A percentile compares a stretch with the other conserved stretches of the same genome.
phyloP scores from a whole-genome alignment of 2,888 invertebrate genomes.

The Euspilapteryx auroguttella region DNA sequence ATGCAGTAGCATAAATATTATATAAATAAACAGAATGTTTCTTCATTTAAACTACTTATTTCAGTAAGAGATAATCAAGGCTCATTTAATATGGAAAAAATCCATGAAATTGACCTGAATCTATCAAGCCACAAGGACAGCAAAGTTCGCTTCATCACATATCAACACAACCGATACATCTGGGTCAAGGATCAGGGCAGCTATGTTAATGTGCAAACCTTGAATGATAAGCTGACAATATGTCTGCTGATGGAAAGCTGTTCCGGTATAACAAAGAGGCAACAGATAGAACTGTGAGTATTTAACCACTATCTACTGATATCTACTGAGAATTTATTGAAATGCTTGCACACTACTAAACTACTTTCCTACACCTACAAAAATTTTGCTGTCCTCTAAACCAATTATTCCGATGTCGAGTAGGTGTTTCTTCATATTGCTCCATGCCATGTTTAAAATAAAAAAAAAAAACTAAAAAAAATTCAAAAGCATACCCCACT shows the following conservation, averaged over 20 bases:
- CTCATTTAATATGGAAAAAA: slow-evolving; percentile 35
- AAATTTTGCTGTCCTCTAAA: too few relatives aligned
- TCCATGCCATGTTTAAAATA: too few relatives aligned
- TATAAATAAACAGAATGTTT: too few relatives aligned
- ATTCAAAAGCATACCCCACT: too few relatives aligned
- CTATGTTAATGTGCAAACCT: slow-evolving; percentile 47
- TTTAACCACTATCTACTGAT: background rate
- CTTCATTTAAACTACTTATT: too few relatives aligned
- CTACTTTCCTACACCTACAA: too few relatives aligned
- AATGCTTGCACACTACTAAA: too few relatives aligned
- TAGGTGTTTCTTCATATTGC: too few relatives aligned
- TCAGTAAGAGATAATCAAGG: slow-evolving; percentile 50
- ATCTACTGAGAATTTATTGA: background rate
- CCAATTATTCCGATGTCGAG: too few relatives aligned
- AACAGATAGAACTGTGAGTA: slow-evolving; percentile 62
- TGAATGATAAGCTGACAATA: slow-evolving; percentile 50
- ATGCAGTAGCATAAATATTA: too few relatives aligned
- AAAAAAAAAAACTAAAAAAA: too few relatives aligned
- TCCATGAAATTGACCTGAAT: slow-evolving; percentile 40
- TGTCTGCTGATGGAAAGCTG: slow-evolving; percentile 50
- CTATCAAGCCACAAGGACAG: slow-evolving; percentile 41
- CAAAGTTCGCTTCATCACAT: slow-evolving; percentile 52
- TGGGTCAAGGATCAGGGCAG: slow-evolving; percentile 50
- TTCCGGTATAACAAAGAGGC: slow-evolving; percentile 51
- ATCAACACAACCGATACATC: slow-evolving; percentile 59